Evolutionary conservation across 2,888 invertebrate genomes (phyloP), one percentile per base, ranked within the genome.

Genomic region (Operophtera brumata): DNA sequence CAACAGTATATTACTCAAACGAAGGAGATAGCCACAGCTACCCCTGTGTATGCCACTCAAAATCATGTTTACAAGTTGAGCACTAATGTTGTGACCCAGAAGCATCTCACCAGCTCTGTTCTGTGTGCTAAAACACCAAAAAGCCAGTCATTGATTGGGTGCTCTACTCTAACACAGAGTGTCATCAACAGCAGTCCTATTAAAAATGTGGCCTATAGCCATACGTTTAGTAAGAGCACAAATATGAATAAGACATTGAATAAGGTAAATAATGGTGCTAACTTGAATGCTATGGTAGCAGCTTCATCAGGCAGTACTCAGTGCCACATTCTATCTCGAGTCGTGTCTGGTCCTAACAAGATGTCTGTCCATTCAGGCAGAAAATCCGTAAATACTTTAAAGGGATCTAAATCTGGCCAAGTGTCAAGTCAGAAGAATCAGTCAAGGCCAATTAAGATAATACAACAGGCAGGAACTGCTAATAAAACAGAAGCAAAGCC

Each of bases 361-460:
- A 81, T 91, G 80, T 85, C 90, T 25, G 85, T 89, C 13, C 89
- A 90, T 66, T 85, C 88, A 7, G 88, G 89, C 49, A 79, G 83
- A 56, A 90, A 89, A 73, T 80, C 85, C 20, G 75, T 82, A 30
- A 87, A 82, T 65, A 71, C 86, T 54, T 71, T 86, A 7, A 88
- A 87, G 67, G 82, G 81, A 50, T 81, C 86, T 9, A 89, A 88
- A 70, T 83, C 67, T 65, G 78, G 84, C 14, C 84, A 86, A 71
- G 70, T 70, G 8, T 70, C 81, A 2, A 75, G 66, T 49, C 86
- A 85, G 61, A 88, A 87, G 59, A 86, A 78, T 71, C 87, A 88
- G 59, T 86, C 89, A 0, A 89, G 91, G 65, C 84, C 92, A 14
- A 87, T 92, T 12, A 92, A 92, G 74, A 92, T 92, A 57, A 90